Evolutionary conservation across 2,113 vertebrate species (phyloP).

Genomic region (Felis chaus): DNA sequence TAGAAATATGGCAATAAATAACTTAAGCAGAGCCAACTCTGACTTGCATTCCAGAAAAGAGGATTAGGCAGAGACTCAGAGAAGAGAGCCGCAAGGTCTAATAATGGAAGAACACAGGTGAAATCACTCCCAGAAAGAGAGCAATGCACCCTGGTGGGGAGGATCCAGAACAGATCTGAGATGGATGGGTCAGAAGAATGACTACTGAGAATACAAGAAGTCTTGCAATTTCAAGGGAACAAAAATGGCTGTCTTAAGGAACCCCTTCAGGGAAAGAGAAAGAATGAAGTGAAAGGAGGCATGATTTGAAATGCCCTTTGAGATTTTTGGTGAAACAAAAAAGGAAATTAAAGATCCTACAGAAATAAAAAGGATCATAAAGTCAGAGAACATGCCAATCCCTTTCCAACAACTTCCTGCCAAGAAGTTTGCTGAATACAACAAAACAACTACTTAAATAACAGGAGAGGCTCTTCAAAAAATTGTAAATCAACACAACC

Average conservation of each 20-base stretch:
- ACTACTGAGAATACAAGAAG: neutral
- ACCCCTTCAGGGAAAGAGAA: neutral
- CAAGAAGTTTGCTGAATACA: neutral
- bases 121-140: neutral
- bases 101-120: neutral
- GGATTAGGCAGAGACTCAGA: neutral
- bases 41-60: neutral
- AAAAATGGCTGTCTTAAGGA: neutral
- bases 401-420: neutral
- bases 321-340: neutral
- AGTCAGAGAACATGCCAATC: neutral
- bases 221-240: neutral
- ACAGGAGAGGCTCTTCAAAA: neutral
- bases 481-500: neutral
- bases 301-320: neutral
- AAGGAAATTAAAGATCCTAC: neutral
- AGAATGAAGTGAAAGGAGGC: neutral
- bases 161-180: neutral
- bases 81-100: fast-evolving
- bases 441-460: neutral
- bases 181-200: neutral
- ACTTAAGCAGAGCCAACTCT: neutral
- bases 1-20: neutral
- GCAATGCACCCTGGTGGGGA: too few species aligned
- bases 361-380: neutral